Base-by-base conservation (phyloP, 2,113 vertebrate species). In the Fregetta grallaria region DNA sequence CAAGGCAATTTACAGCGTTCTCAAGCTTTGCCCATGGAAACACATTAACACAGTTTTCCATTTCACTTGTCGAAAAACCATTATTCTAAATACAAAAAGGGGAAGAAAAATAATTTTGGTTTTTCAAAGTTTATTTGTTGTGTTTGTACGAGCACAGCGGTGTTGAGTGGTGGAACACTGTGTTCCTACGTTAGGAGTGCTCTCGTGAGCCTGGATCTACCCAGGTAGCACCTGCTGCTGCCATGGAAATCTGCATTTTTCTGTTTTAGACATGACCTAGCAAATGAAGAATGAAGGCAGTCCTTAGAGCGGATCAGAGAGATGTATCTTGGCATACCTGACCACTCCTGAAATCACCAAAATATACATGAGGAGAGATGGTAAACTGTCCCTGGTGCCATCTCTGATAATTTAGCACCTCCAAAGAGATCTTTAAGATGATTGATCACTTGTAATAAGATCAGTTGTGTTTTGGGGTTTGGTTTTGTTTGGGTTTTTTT, bases 1-100 rank as follows among this genome's bases (percentile, higher is more conserved):
- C 92, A 95, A 96, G 88, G 96, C 95, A 98, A 97, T 98, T 98
- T 95, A 95, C 83, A 89, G 56, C 3, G 47, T 52, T 92, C 94
- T 95, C 96, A 42, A 78, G 81, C 88, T 97, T 96, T 97, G 97
- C 94, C 92, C 52, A 56, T 90, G 92, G 90, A 98, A 98, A 92
- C 36, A 32, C 97, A 92, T 97, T 96, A 96, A 59, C 75, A 38
- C 50, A 1, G 44, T 88, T 97, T 95, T 89, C 90, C 67, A 76
- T 96, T 92, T 30, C 72, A 63, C 81, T 96, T 81, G 56, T 59
- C 2, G 15, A 91, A 86, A 91, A 96, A 84, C 77, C 87, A 96
- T 97, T 97, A 96, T 97, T 96, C 87, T 84, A 81, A 93, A 92
- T 25, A 89, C 61, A 92, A 96, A 88, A 81, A 23, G 17, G 21